Evolutionary conservation across 2,888 invertebrate genomes (phyloP), one percentile per base, ranked within the genome.

Genomic region (Pseudolycoriella hygida): DNA sequence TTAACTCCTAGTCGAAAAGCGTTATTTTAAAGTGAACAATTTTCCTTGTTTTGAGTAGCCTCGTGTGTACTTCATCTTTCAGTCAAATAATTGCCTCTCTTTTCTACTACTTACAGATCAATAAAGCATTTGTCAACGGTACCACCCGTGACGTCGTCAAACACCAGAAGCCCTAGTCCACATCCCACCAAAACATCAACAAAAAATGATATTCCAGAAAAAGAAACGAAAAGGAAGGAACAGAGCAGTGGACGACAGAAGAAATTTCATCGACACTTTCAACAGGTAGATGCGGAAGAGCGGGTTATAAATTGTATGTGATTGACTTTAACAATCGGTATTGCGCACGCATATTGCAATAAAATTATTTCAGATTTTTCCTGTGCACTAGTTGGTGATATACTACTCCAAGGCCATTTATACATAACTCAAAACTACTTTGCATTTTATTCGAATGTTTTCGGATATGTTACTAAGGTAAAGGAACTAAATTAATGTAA

Each of bases 391-490:
- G 84, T 90, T 49, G 86, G 87, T 50, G 93, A 93, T 64, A 87
- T 92, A 55, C 69, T 93, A 44, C 75, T 93, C 18, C 93, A 93
- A 70, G 93, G 93, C 46, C 84, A 88, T 61, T 74, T 94, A 54
- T 93, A 92, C 69, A 88, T 93, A 60, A 90, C 92, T 50, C 82
- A 85, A 60, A 88, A 90, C 63, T 89, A 89, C 69, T 89, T 93
- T 69, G 92, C 90, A 55, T 93, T 93, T 71, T 89, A 93, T 67
- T 92, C 93, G 51, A 92, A 92, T 65, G 90, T 94, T 48, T 89
- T 92, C 64, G 92, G 92, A 57, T 87, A 89, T 67, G 86, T 90
- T 52, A 88, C 90, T 57, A 87, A 87, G 77, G 87, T 88, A 67
- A 71, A 69, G 55, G n/a, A 37, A 8, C 8, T 15, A 42, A 40